Evolutionary conservation across 2,888 invertebrate species (phyloP).

Genomic region (Macaria liturata): DNA sequence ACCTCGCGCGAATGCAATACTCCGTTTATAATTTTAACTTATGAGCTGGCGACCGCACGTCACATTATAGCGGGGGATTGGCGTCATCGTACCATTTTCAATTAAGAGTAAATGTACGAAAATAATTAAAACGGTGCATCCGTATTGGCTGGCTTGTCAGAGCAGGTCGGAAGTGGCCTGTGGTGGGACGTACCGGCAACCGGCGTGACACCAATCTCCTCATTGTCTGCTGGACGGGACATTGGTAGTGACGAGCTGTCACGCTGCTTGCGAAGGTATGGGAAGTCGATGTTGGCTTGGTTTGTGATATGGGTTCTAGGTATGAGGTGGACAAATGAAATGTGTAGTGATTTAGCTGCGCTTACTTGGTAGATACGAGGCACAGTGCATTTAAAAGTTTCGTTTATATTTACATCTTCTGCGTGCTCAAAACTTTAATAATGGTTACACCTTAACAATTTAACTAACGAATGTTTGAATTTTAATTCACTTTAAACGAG

Average conservation of each 20-base stretch:
- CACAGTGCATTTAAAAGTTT: no score
- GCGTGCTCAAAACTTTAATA: no score
- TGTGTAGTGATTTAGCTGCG: no score
- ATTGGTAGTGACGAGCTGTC: slow-evolving; percentile 33
- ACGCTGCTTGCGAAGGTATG: slow-evolving; percentile 13
- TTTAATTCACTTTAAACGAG: no score
- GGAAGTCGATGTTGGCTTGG: no score
- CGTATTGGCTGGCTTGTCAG: slow-evolving; percentile 17
- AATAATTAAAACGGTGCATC: slow-evolving; percentile 24
- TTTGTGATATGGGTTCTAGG: no score
- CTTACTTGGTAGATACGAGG: no score
- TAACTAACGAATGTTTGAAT: no score
- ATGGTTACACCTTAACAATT: no score
- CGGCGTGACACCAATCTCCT: slow-evolving; percentile 64
- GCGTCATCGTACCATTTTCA: slow-evolving; percentile 20
- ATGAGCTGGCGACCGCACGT: slow-evolving; percentile 17
- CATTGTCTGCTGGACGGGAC: slow-evolving; percentile 39
- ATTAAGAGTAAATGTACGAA: slow-evolving; percentile 25
- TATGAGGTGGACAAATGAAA: no score
- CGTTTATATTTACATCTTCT: no score
- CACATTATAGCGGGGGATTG: slow-evolving; percentile 17
- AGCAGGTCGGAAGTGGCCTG: slow-evolving; percentile 56
- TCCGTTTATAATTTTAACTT: slow-evolving; percentile 14
- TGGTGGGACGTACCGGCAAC: slow-evolving; percentile 67
- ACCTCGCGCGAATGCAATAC: slow-evolving; percentile 4